Evolutionary conservation across 1,140 invertebrate species (phyloP), one percentile per base, ranked within the genome.

Genomic region (Samia ricini): DNA sequence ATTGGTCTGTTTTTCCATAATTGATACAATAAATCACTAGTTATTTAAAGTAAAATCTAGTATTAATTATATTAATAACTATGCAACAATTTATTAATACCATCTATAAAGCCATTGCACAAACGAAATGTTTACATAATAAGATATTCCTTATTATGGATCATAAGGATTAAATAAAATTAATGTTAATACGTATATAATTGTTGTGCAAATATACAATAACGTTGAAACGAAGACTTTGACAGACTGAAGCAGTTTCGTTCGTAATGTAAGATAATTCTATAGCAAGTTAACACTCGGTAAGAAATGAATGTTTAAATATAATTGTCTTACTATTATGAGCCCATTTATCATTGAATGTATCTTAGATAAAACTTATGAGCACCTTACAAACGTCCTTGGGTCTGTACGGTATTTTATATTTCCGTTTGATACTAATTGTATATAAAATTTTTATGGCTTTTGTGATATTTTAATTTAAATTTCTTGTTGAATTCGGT

Each of bases 241-340:
- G 33, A 36, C 33, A 4, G 33, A 36, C 33, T 42, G 33, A 42
- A 42, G 12, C 33, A 15, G 12, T 42, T 42, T 15, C 33, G n/a
- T 42, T 42, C 33, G 33, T 42, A 42, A 42, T 42, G 10, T 42
- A 26, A 42, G 10, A 15, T 21, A 20, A 21, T 0, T 20, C 19
- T 55, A 12, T 55, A 24, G n/a, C 52, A 22, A 15, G 23, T 23
- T n/a, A 8, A 10, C 22, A 23, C 52, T n/a, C 24, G 23, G 22
- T 22, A n/a, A 55, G 52, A 5, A 22, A 55, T 57, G 20, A 19
- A 7, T 36, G 19, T 36, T 57, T 69, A 42, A 72, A 55, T 68
- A 62, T 69, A 68, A 77, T 69, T 60, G 57, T 72, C 79, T 76
- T 74, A 79, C 68, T 54, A 67, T 61, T 63, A 61, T 79, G 76